Base-by-base conservation (phyloP, 2,113 vertebrate genomes). In the Cygnus buccinator region DNA sequence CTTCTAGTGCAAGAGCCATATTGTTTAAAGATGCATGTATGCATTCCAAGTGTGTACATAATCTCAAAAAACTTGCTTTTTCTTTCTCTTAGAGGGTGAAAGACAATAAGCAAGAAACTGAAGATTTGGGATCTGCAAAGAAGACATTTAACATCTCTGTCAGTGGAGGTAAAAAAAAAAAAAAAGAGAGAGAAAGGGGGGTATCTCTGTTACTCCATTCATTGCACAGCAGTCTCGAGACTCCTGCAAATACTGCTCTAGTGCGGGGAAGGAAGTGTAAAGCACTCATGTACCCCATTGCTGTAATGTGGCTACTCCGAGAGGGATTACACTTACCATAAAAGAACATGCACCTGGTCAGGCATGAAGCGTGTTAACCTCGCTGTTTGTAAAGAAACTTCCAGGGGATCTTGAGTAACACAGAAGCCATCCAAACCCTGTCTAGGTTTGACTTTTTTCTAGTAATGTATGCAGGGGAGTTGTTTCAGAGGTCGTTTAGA, bases 101-200 rank as follows among this genome's bases (percentile, higher is more conserved):
- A 81, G 95, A 96, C 17, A 76, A 62, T 41, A 97, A 95, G 71
- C 91, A 93, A 58, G 97, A 97, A 71, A 62, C 58, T 22, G 97
- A 97, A 73, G 96, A 93, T 68, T 43, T 94, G 26, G 81, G 68
- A 25, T 70, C 92, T 71, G 35, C 93, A 59, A 93, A 97, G 80
- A 98, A 86, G 46, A 98, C 97, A 5, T 98, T 99, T 95, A 98
- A 97, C 61, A 98, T 99, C 79, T 98, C 98, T 66, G 95, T 99
- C 93, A 99, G 97, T 92, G 98, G 98, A 97, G 99, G 99, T 99
- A 98, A 97, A 79, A 80, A 87, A 74, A 22, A 22, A 97, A 97
- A 66, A 18, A 77, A 58, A 48, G 6, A 3, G 46, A 46, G 44
- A 46, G 46, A 46, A 46, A 21, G 46, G 46, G 43, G 20, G 19